Percentiles rank a stretch among this genome's conserved stretches.
These are phyloP conservation scores for Odontomyia ornata DNA, from an alignment of 2,888 invertebrate genomes.

Conservation along the genomic window DNA sequence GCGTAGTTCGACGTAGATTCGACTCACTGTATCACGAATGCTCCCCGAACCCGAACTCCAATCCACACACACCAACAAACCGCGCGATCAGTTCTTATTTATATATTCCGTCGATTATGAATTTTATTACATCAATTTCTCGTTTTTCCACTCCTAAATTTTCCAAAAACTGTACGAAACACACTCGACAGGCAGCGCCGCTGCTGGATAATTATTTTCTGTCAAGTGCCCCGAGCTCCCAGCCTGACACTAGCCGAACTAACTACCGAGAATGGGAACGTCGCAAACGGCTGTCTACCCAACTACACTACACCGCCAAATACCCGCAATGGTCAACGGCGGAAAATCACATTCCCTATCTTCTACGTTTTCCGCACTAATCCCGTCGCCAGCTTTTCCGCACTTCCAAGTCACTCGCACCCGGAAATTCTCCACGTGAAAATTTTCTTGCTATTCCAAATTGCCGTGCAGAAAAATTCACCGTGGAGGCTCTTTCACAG, in stretches of 20 bases:
- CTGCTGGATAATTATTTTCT: neutral
- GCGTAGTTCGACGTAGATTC: constrained; percentile 19
- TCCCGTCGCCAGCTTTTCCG: neutral
- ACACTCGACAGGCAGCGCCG: neutral
- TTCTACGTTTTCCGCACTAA: neutral
- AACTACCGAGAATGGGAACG: constrained; percentile 8
- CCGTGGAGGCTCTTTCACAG: constrained; percentile 11
- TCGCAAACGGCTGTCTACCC: constrained; percentile 16
- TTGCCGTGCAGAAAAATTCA: constrained; percentile 5
- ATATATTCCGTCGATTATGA: constrained; percentile 21
- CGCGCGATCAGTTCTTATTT: constrained; percentile 33
- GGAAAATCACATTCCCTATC: constrained; percentile 19
- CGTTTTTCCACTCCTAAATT: constrained; percentile 6
- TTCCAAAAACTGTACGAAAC: constrained; percentile 11
- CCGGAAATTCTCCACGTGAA: constrained; percentile 16
- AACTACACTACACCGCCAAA: constrained; percentile 13
- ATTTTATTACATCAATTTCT: constrained; percentile 13
- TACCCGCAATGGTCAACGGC: constrained; percentile 16
- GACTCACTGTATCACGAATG: constrained; percentile 2
- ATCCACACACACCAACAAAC: constrained; percentile 14
- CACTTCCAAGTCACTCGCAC: neutral
- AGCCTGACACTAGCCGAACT: constrained; percentile 19
- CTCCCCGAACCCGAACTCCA: neutral
- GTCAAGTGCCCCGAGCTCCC: neutral
- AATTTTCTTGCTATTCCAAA: neutral